Conservation (phyloP, 2,888 invertebrate species). For the Pachliopta kotzebuea region DNA sequence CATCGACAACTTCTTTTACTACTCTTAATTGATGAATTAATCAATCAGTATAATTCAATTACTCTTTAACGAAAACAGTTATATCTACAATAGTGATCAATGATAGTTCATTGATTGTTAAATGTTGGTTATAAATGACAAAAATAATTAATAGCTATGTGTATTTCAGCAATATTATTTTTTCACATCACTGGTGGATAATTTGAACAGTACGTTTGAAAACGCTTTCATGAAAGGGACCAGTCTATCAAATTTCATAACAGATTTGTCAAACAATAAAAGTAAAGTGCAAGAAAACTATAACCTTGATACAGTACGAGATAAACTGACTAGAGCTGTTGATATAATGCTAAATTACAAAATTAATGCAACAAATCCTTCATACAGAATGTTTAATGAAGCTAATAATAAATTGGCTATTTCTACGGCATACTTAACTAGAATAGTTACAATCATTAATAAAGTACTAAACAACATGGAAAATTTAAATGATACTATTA, state of each 20-base stretch:
- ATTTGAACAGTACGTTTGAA: constrained; percentile 57
- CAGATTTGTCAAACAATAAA: constrained; percentile 47
- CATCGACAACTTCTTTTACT: no score
- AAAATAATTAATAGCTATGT: no score
- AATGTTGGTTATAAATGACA: no score
- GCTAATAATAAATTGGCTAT: constrained; percentile 55
- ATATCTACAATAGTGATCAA: no score
- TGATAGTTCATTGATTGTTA: no score
- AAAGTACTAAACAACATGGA: constrained; percentile 50
- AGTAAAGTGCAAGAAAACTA: constrained; percentile 43
- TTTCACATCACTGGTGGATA: constrained; percentile 50
- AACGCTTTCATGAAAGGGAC: constrained; percentile 50
- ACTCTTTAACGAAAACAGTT: no score
- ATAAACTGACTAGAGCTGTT: constrained; percentile 50
- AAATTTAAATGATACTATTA: constrained; percentile 35
- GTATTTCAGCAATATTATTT: constrained; percentile 66
- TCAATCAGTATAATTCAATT: no score
- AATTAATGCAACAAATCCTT: constrained; percentile 47
- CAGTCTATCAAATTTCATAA: constrained; percentile 45
- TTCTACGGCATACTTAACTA: constrained; percentile 56
- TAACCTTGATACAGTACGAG: constrained; percentile 45
- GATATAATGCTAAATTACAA: constrained; percentile 53
- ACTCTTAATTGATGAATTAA: no score
- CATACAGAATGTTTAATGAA: constrained; percentile 53
- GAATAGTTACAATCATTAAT: constrained; percentile 54